Evolutionary conservation across 2,797 vertebrate species (phyloP).

Genomic region (Peromyscus melanophrys): DNA sequence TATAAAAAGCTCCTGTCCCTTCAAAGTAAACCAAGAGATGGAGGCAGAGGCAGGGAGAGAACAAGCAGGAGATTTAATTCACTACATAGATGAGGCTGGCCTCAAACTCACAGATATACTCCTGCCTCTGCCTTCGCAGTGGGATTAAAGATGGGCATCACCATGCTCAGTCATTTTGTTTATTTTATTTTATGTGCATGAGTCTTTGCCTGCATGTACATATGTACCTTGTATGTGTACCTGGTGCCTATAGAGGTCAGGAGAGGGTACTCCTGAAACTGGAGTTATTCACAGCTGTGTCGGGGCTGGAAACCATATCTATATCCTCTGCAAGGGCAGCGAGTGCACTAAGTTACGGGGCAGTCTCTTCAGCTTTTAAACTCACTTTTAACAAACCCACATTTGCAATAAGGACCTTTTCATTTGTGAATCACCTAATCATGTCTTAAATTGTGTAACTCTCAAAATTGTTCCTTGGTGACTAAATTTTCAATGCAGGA

Average conservation of each 20-base stretch:
- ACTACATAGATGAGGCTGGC: background rate
- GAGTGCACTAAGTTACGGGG: background rate
- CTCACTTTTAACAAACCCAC: background rate
- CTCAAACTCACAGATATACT: background rate
- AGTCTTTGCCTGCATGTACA: background rate
- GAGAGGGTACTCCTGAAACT: background rate
- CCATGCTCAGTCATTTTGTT: background rate
- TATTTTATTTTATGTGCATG: background rate
- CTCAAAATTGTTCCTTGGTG: background rate
- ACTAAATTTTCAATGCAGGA: background rate
- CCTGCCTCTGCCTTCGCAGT: background rate
- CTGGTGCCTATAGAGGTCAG: background rate
- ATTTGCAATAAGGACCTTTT: background rate
- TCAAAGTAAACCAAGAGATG: background rate
- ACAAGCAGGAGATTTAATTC: background rate
- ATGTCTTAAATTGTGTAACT: background rate
- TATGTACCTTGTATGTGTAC: background rate
- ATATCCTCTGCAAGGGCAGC: background rate
- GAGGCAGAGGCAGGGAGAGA: background rate
- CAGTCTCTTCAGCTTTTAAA: background rate
- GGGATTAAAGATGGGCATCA: background rate
- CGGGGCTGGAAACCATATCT: background rate
- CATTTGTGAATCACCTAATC: background rate
- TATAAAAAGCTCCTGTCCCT: background rate
- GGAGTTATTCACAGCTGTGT: background rate